A percentile compares a stretch with the other conserved stretches of the same genome.
These are phyloP conservation scores for Acrocephalus arundinaceus DNA, from an alignment of 2,113 vertebrate genomes.

Conservation along the genomic window DNA sequence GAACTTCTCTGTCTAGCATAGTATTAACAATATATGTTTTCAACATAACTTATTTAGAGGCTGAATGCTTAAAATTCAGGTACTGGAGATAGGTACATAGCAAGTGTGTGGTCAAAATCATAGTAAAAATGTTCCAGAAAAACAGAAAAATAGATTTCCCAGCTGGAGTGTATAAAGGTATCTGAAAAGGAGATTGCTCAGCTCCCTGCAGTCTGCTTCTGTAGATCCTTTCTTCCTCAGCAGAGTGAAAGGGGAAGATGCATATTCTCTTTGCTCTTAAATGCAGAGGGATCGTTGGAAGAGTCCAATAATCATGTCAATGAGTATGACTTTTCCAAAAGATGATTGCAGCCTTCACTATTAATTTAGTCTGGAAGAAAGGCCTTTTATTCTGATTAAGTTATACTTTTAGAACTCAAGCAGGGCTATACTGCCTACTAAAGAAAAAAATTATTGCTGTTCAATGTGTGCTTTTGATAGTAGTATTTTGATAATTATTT, in stretches of 20 bases:
- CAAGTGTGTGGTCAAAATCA: background rate
- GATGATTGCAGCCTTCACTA: rapidly evolving
- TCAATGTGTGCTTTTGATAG: background rate
- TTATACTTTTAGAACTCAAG: background rate
- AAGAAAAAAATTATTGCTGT: background rate
- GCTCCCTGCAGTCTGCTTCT: background rate
- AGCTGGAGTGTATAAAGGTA: background rate
- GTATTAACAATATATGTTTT: background rate
- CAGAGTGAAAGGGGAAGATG: background rate
- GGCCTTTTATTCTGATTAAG: background rate
- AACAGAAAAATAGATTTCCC: background rate
- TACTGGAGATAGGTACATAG: background rate
- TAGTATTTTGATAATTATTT: background rate
- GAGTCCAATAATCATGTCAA: background rate
- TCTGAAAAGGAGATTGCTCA: background rate
- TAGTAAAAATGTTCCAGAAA: background rate
- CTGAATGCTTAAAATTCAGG: background rate
- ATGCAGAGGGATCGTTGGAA: background rate
- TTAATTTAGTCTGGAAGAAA: background rate
- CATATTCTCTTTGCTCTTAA: background rate
- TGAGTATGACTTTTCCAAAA: background rate
- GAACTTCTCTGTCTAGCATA: background rate
- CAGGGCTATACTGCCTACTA: background rate
- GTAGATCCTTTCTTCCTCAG: background rate
- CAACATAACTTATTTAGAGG: background rate